Evolutionary conservation across 2,797 vertebrate genomes (phyloP).

Genomic region (Pampus argenteus): DNA sequence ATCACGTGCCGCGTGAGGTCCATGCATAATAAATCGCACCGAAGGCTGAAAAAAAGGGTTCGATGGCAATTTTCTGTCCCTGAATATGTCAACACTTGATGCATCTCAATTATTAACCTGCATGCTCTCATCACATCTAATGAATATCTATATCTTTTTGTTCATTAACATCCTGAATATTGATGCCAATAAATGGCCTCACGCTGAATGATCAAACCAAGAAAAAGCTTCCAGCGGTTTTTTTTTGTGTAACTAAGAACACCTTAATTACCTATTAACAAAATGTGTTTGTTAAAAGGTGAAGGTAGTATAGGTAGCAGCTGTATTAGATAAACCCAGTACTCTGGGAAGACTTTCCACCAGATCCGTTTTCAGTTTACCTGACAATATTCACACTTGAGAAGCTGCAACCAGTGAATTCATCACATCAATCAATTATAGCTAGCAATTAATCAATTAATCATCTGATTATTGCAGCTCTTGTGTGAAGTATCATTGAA

Average conservation of each 20-base stretch:
- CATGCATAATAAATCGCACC: constrained; percentile 53
- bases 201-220: constrained; percentile 20
- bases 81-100: constrained; percentile 41
- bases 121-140: constrained; percentile 27
- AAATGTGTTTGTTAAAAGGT: not conserved
- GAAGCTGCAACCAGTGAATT: too few relatives aligned
- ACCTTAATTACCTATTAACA: not conserved
- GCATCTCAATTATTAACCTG: constrained; percentile 44
- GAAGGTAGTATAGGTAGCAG: not conserved
- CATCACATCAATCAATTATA: too few relatives aligned
- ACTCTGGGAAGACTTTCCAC: too few relatives aligned
- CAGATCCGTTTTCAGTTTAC: too few relatives aligned
- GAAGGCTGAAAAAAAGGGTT: constrained; percentile 26
- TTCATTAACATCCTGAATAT: constrained; percentile 31
- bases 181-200: constrained; percentile 21
- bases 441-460: too few relatives aligned
- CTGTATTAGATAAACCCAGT: too few relatives aligned
- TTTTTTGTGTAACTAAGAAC: not conserved
- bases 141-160: constrained; percentile 31
- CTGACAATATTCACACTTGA: too few relatives aligned
- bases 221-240: constrained; percentile 1
- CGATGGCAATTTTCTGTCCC: constrained; percentile 33
- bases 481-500: not conserved
- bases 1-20: constrained; percentile 28
- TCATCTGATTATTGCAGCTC: not conserved